These are phyloP conservation scores for Ornithorhynchus anatinus DNA, from an alignment of 2,113 vertebrate species.

Conservation along the genomic window DNA sequence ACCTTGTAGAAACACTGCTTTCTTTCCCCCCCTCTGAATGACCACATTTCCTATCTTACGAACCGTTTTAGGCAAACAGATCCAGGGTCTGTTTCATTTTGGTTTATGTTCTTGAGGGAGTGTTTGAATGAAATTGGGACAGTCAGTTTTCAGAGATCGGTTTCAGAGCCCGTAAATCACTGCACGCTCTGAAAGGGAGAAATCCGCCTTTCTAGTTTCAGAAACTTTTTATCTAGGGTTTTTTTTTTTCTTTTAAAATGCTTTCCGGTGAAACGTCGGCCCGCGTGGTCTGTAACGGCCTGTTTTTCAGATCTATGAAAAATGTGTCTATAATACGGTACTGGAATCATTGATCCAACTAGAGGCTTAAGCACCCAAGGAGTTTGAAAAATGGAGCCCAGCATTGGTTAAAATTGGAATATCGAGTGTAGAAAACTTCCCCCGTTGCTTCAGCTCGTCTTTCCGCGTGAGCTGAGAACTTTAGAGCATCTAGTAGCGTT, in stretches of 20 bases:
- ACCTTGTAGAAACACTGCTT: not conserved
- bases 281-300: not conserved
- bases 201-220: not conserved
- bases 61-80: not conserved
- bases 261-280: not conserved
- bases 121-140: conserved; percentile 54
- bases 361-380: conserved; percentile 14
- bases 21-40: not conserved
- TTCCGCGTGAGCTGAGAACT: not conserved
- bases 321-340: conserved; percentile 24
- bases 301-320: not conserved
- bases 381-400: conserved; percentile 14
- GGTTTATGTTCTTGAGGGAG: conserved; percentile 34
- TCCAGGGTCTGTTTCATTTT: conserved; percentile 23
- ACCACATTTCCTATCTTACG: not conserved
- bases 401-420: not conserved
- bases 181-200: not conserved
- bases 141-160: conserved; percentile 35
- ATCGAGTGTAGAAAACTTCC: conserved; percentile 2
- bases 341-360: not conserved
- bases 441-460: not conserved
- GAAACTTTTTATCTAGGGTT: not conserved
- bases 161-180: conserved; percentile 9
- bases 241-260: not conserved
- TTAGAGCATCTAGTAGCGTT: not conserved